Percentiles rank a stretch among this genome's conserved stretches.
Conservation (phyloP, 2,888 invertebrate species). For the Tolmerus cingulatus region DNA sequence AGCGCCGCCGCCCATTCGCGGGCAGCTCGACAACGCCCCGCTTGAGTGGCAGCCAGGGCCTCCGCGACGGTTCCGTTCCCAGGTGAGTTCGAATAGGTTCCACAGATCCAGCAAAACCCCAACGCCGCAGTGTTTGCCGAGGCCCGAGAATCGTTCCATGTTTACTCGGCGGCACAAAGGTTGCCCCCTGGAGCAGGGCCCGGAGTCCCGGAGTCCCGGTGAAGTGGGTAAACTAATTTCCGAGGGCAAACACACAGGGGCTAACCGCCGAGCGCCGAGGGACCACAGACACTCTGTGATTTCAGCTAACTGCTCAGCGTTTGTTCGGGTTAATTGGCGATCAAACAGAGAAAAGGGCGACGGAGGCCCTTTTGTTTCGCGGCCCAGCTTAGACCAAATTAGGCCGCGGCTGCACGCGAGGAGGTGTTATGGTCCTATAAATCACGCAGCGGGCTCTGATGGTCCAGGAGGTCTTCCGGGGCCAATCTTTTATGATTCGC, state of each 20-base stretch:
- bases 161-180: slow-evolving; percentile 15
- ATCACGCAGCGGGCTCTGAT: not conserved
- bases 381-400: not conserved
- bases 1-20: not conserved
- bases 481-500: not conserved
- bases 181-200: not conserved
- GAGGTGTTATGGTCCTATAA: not conserved
- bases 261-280: slow-evolving; percentile 6
- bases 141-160: slow-evolving; percentile 19
- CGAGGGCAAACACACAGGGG: slow-evolving; percentile 42
- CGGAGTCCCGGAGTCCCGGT: slow-evolving; percentile 8
- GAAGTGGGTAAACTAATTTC: slow-evolving; percentile 45
- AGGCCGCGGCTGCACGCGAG: not conserved
- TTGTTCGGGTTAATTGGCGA: slow-evolving; percentile 9
- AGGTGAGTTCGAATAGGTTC: slow-evolving; percentile 17
- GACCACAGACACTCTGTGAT: not conserved
- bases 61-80: slow-evolving; percentile 24
- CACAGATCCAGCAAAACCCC: slow-evolving; percentile 8
- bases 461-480: not conserved
- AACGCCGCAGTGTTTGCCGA: slow-evolving; percentile 11
- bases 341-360: not conserved
- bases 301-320: slow-evolving; percentile 4
- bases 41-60: not conserved
- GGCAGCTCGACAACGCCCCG: not conserved
- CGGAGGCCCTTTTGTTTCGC: not conserved